Conservation (phyloP, 2,888 invertebrate species). For the Pycnomerus fuliginosus region DNA sequence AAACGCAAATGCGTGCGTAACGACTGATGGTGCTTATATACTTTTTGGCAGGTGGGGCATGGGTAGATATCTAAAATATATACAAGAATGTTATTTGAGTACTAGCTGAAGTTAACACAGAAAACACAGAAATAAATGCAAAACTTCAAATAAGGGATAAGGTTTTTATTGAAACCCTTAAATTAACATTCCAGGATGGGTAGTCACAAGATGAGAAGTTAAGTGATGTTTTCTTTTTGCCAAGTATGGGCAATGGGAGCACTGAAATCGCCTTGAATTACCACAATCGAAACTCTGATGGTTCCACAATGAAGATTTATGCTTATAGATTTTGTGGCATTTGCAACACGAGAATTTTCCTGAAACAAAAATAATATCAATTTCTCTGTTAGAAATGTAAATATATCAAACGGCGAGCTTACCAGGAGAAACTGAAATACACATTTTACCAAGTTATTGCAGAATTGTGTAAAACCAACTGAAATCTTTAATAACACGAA, state of each 20-base stretch:
- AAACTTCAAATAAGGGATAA: neutral
- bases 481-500: too few species aligned
- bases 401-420: too few species aligned
- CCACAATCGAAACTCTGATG: constrained; percentile 38
- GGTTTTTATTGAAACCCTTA: constrained; percentile 4
- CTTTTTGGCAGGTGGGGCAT: constrained; percentile 27
- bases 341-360: constrained; percentile 12
- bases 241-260: constrained; percentile 23
- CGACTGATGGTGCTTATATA: constrained; percentile 22
- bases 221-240: constrained; percentile 15
- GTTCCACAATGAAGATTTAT: constrained; percentile 42
- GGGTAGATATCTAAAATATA: constrained; percentile 15
- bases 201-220: constrained; percentile 4
- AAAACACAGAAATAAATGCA: constrained; percentile 2
- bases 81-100: constrained; percentile 1
- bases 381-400: too few species aligned
- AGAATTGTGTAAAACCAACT: too few species aligned
- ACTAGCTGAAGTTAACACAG: too few species aligned
- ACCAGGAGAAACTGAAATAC: too few species aligned
- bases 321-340: constrained; percentile 36
- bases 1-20: constrained; percentile 17
- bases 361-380: constrained; percentile 14
- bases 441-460: too few species aligned
- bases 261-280: constrained; percentile 27
- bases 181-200: constrained; percentile 1